Evolutionary conservation across 2,113 vertebrate species (phyloP), one percentile per base, ranked within the genome.

Genomic region (Mionectes macconnelli): DNA sequence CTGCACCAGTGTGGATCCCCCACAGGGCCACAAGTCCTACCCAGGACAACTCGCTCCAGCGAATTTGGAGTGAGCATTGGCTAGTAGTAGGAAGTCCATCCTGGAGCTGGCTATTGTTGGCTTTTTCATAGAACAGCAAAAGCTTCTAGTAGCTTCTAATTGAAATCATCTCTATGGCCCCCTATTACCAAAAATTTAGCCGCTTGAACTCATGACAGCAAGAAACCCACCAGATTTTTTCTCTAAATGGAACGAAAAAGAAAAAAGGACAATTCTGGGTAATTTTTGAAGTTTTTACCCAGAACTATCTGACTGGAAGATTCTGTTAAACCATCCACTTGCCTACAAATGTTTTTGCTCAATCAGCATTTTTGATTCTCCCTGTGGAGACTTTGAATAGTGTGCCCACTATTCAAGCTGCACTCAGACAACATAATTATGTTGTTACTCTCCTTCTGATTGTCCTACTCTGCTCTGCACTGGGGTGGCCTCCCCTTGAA

Each of bases 361-460:
- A 1, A 16, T 70, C 22, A 21, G 2, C 8, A n/a, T 80, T 90
- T 88, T 47, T 64, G 10, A 7, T 79, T 94, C 19, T 73, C 35
- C 16, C 20, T 3, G 0, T 8, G 11, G 22, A 49, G 47, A 47
- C 11, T 47, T 14, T 50, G 23, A 50, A 50, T 14, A 50, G 13
- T 50, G 49, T 50, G 25, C 10, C 31, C 9, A 20, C 31, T 39
- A 21, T 55, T 69, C 50, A 50, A 87, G 56, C 37, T 8, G 1
- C 31, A 53, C 18, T 76, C 55, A 83, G 24, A 75, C 16, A 52
- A 57, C 3, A 14, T 27, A 50, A 72, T 4, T 76, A 18, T 35
- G 17, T 23, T 67, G 20, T 35, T 63, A 42, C 13, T 56, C 14
- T 63, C 8, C 23, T 0, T 0, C 2, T 59, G 44, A 40, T 39